phyloP scores from a whole-genome alignment of 2,113 vertebrate genomes.

The Pimephales promelas region DNA sequence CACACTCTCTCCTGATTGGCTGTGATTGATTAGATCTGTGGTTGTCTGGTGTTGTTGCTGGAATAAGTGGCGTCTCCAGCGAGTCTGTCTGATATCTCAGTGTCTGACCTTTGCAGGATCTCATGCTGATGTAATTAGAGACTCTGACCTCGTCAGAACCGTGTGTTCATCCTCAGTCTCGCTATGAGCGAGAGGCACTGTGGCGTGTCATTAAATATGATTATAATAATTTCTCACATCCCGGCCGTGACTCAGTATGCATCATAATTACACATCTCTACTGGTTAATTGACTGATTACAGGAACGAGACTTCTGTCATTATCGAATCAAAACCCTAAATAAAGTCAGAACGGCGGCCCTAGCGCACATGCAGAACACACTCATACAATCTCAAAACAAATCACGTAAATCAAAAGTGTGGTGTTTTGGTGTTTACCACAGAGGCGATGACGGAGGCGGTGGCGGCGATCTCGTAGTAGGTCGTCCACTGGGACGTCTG shows the following conservation, averaged over 20 bases:
- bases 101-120: too few relatives aligned
- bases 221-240: constrained; percentile 27
- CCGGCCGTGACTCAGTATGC: not conserved
- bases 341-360: not conserved
- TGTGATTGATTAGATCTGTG: too few relatives aligned
- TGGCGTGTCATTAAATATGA: constrained; percentile 34
- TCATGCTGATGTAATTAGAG: too few relatives aligned
- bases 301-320: not conserved
- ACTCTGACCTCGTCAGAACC: too few relatives aligned
- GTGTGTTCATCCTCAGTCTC: too few relatives aligned
- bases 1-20: too few relatives aligned
- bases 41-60: too few relatives aligned
- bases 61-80: too few relatives aligned
- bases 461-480: constrained; percentile 95
- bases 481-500: constrained; percentile 94
- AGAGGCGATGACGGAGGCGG: constrained; percentile 85
- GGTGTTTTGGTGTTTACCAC: constrained; percentile 77
- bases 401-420: too few relatives aligned
- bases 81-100: too few relatives aligned
- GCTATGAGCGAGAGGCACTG: not conserved
- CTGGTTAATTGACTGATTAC: not conserved
- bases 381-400: not conserved
- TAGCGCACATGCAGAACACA: not conserved
- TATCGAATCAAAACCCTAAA: not conserved
- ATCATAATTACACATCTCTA: not conserved